Conservation (phyloP, 2,888 invertebrate genomes). For the Hesperia comma region DNA sequence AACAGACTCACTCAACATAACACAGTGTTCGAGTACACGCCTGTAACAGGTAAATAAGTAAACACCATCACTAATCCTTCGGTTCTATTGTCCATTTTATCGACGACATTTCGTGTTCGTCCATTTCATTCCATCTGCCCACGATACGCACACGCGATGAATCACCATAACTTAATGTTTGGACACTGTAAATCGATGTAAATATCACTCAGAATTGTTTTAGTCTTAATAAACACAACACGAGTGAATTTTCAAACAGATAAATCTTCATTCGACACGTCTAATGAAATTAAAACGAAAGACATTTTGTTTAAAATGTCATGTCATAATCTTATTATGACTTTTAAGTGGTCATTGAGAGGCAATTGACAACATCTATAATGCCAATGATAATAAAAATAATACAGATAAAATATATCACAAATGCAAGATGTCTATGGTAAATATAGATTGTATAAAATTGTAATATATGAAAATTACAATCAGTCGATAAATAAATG, state of each 20-base stretch:
- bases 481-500: neutral
- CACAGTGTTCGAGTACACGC: neutral
- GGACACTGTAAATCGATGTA: neutral
- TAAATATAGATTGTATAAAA: no score
- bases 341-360: neutral
- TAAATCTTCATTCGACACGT: slow-evolving; percentile 7
- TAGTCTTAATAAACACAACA: slow-evolving; percentile 8
- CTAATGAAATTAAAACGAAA: neutral
- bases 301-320: slow-evolving; percentile 10
- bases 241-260: slow-evolving; percentile 17
- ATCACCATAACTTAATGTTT: neutral
- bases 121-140: slow-evolving; percentile 3
- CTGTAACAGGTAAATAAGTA: neutral
- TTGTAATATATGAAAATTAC: neutral
- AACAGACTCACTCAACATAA: slow-evolving; percentile 23
- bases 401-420: no score
- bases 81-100: neutral
- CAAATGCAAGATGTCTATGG: no score
- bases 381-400: neutral
- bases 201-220: slow-evolving; percentile 5
- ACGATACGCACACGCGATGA: neutral
- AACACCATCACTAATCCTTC: neutral
- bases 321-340: slow-evolving; percentile 5
- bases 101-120: slow-evolving; percentile 1
- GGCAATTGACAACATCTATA: slow-evolving; percentile 5